These are phyloP conservation scores for Gnathonemus echidnorhynchus DNA, from an alignment of 2,113 vertebrate genomes.

Conservation along the genomic window DNA sequence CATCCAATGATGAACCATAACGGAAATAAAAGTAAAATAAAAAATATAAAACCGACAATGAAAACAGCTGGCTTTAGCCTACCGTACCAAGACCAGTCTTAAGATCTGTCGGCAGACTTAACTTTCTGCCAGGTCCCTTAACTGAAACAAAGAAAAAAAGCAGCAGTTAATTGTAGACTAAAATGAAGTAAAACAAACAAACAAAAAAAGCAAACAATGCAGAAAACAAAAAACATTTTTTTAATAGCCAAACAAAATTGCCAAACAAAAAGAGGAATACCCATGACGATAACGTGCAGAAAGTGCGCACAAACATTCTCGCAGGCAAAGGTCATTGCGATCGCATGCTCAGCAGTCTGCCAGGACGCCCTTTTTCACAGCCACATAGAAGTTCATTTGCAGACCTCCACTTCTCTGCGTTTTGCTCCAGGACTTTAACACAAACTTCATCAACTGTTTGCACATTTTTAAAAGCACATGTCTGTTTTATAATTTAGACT, in stretches of 20 bases:
- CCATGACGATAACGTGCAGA: not conserved
- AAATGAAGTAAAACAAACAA: slow-evolving; percentile 21
- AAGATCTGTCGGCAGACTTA: slow-evolving; percentile 81
- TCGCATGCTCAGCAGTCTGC: slow-evolving; percentile 10
- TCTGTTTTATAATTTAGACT: not conserved
- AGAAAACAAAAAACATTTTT: not conserved
- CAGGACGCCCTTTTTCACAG: not conserved
- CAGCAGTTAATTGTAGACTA: slow-evolving; percentile 62
- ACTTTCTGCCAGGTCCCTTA: slow-evolving; percentile 75
- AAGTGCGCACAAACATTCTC: not conserved
- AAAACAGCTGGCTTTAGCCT: slow-evolving; percentile 68
- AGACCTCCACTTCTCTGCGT: not conserved
- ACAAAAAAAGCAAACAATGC: not conserved
- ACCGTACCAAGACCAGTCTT: slow-evolving; percentile 78
- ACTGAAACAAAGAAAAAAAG: slow-evolving; percentile 76
- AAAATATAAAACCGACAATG: slow-evolving; percentile 41
- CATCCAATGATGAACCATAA: not conserved
- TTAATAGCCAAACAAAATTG: not conserved
- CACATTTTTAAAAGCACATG: not conserved
- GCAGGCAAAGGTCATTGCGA: not conserved
- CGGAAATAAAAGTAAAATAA: not conserved
- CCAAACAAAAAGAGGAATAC: not conserved
- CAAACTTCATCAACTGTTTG: not conserved
- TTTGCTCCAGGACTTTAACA: not conserved
- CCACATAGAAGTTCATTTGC: not conserved